Evolutionary conservation across 2,113 vertebrate genomes (phyloP), one percentile per base, ranked within the genome.

Genomic region (Rhinogobius similis): DNA sequence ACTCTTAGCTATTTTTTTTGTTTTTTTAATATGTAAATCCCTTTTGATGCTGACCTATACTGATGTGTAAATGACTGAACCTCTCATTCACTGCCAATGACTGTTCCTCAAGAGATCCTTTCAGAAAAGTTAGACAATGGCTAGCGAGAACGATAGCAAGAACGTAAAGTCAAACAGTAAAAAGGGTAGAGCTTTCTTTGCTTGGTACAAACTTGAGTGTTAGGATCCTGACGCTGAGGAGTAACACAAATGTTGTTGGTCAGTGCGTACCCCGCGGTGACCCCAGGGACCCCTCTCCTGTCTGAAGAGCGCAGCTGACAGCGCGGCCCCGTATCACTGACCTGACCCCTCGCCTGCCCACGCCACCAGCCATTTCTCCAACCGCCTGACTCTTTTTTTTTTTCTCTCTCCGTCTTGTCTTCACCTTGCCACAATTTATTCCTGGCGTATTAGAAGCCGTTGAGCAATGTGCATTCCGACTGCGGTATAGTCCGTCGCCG

Each of bases 361-460:
- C 46, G 81, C 76, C 83, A 85, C 77, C 80, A 82, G 82, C 75
- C 83, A 78, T 83, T 84, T 82, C 82, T 87, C 73, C 74, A 86
- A 78, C 79, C 83, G 71, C 73, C 61, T 68, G 38, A 72, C 79
- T 58, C 80, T 76, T 86, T 82, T 53, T 2, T 6, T 79, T 58
- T 82, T 76, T 87, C 78, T 55, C 3, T 8, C 23, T 21, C 46
- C 27, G 43, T 71, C 72, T 72, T 75, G 81, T 84, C 84, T 58
- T 90, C 82, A 85, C 85, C 85, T 82, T 85, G 83, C 86, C 86
- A 85, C 80, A 59, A 61, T 82, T 76, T 84, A 69, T 89, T 86
- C 62, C 70, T 24, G 26, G 32, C 68, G 72, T 70, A 71, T 81
- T 81, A 61, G 73, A 76, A 67, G 70, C 68, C 74, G 80, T 62